These are phyloP conservation scores for Tapirus terrestris DNA, from an alignment of 2,113 vertebrate genomes.

Conservation along the genomic window DNA sequence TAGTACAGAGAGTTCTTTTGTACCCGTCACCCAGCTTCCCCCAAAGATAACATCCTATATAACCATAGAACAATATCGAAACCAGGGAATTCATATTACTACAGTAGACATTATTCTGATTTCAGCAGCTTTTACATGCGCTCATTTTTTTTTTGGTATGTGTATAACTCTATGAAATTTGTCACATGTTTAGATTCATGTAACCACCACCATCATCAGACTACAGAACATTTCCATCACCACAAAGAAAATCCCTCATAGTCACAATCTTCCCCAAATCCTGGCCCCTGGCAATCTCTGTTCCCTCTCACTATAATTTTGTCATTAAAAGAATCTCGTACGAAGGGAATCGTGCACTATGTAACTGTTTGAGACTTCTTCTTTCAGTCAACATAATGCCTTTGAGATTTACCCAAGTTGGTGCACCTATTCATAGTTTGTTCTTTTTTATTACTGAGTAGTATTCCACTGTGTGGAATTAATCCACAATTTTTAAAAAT, in stretches of 20 bases:
- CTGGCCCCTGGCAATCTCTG: not conserved
- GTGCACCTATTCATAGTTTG: not conserved
- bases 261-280: not conserved
- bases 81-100: not conserved
- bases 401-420: not conserved
- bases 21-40: not conserved
- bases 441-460: not conserved
- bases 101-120: not conserved
- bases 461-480: not conserved
- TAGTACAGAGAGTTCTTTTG: not conserved
- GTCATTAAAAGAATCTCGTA: not conserved
- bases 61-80: not conserved
- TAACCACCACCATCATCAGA: not conserved
- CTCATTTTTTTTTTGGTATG: not conserved
- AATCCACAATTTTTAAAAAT: not conserved
- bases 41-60: not conserved
- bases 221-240: not conserved
- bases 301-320: not conserved
- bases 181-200: not conserved
- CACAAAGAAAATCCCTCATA: not conserved
- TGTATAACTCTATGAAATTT: not conserved
- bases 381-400: not conserved
- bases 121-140: not conserved
- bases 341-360: not conserved
- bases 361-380: not conserved